A percentile compares a stretch with the other conserved stretches of the same genome.
Conservation (phyloP, 2,888 invertebrate species). For the Acleris sparsana region DNA sequence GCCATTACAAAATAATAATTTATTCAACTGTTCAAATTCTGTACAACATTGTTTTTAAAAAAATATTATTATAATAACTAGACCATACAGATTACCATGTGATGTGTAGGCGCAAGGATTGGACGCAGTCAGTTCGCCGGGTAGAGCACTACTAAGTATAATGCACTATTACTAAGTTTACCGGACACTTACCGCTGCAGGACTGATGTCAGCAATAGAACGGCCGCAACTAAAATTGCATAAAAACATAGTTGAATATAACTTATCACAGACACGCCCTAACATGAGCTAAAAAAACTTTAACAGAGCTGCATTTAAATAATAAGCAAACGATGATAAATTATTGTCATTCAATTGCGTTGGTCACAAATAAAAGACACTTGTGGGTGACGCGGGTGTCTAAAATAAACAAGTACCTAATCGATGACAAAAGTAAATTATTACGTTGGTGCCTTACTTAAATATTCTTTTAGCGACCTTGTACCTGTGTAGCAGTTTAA, state of each 20-base stretch:
- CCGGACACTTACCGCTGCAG: conserved; percentile 73
- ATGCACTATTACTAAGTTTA: conserved; percentile 68
- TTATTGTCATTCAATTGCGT: not conserved
- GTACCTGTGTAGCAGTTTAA: too few relatives aligned
- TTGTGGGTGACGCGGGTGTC: conserved; percentile 4
- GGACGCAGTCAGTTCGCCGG: conserved; percentile 46
- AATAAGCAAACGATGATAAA: not conserved
- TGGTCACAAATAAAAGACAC: not conserved
- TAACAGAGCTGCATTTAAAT: not conserved
- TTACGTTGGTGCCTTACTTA: too few relatives aligned
- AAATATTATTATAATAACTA: conserved; percentile 41
- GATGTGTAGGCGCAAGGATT: conserved; percentile 11
- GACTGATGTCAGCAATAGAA: conserved; percentile 37
- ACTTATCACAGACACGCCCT: not conserved
- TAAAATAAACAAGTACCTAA: conserved; percentile 3
- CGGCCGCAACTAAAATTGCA: conserved; percentile 70
- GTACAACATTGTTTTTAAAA: conserved; percentile 45
- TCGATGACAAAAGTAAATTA: too few relatives aligned
- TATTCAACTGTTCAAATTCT: conserved; percentile 53
- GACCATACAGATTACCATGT: conserved; percentile 38
- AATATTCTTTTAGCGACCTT: too few relatives aligned
- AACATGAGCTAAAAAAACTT: not conserved
- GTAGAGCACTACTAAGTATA: conserved; percentile 56
- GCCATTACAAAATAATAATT: conserved; percentile 55
- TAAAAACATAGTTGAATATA: conserved; percentile 28